Base-by-base conservation (phyloP, 1,140 invertebrate species). In the Zaprionus kolodkinae region DNA sequence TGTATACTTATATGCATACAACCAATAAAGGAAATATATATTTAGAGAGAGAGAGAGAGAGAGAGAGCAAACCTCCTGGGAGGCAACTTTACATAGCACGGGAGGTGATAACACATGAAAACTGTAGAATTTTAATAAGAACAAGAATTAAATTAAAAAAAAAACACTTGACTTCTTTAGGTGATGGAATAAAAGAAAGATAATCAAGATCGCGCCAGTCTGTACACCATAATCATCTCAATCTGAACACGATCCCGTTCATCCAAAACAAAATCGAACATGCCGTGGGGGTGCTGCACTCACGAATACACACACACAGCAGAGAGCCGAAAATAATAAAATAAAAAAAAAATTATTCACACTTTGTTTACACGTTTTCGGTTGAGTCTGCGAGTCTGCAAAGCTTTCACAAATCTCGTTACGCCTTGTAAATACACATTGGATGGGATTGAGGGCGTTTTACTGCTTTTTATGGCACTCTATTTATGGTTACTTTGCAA, bases 331-430 rank as follows among this genome's bases (percentile, higher is more conserved):
- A 21, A 30, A 65, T n/a, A 38, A 27, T 30, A 30, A 50, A 52
- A 36, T 40, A 10, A 21, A 21, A 21, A n/a, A 50, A 21, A 64
- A 36, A 54, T 54, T 72, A 70, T 70, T 36, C 57, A 74, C 66
- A 74, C 59, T 74, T 74, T 74, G 72, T 74, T 74, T 74, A 70
- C 66, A 62, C 36, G 64, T 59, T 69, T 33, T 74, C 52, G 15
- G 2, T 17, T 7, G 55, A 7, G 25, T 33, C 17, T 63, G 36
- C 11, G 9, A n/a, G n/a, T n/a, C 6, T 9, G 15, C n/a, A 33
- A 33, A 21, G 66, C 72, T 74, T 74, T 74, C 72, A 74, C 72
- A 74, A 74, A 25, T 74, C 45, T 63, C 72, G 72, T 74, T 61
- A 69, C 64, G 71, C 45, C 56, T 67, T 40, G 45, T 72, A 67